phyloP scores from a whole-genome alignment of 35 echinoderm and acorn worm species.

The Heliocidaris tuberculata region DNA sequence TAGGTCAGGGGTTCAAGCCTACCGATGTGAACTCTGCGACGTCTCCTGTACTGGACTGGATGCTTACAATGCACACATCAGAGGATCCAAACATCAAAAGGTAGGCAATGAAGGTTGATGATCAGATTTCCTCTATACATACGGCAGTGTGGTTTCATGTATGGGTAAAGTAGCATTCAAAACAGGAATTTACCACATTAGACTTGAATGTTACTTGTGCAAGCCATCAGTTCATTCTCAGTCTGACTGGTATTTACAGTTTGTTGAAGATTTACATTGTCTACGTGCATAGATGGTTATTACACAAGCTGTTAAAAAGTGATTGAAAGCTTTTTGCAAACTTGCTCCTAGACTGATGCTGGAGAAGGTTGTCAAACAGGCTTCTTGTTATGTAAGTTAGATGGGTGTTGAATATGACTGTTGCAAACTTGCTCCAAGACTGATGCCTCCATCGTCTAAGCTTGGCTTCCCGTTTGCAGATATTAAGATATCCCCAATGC shows the following conservation, averaged over 20 bases:
- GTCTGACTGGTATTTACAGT: neutral
- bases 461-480: conserved; percentile 37
- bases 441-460: neutral
- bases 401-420: too few species aligned
- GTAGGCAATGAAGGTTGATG: too few species aligned
- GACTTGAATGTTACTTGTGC: neutral
- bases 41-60: conserved; percentile 95
- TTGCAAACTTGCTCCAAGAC: conserved; percentile 34
- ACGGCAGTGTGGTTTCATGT: too few species aligned
- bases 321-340: too few species aligned
- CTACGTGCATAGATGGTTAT: too few species aligned
- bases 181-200: too few species aligned
- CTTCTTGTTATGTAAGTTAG: too few species aligned
- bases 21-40: conserved; percentile 94
- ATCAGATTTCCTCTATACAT: neutral
- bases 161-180: too few species aligned
- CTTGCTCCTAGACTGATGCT: conserved; percentile 18
- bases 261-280: neutral
- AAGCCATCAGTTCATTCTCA: neutral
- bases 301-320: too few species aligned
- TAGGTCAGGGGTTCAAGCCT: conserved; percentile 67
- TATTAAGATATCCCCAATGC: conserved; percentile 39
- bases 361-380: too few species aligned
- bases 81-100: conserved; percentile 94
- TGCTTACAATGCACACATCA: conserved; percentile 96